A percentile compares a stretch with the other conserved stretches of the same genome.
Evolutionary conservation across 2,113 vertebrate species (phyloP).

Genomic region (Ptilorrhoa leucosticta): DNA sequence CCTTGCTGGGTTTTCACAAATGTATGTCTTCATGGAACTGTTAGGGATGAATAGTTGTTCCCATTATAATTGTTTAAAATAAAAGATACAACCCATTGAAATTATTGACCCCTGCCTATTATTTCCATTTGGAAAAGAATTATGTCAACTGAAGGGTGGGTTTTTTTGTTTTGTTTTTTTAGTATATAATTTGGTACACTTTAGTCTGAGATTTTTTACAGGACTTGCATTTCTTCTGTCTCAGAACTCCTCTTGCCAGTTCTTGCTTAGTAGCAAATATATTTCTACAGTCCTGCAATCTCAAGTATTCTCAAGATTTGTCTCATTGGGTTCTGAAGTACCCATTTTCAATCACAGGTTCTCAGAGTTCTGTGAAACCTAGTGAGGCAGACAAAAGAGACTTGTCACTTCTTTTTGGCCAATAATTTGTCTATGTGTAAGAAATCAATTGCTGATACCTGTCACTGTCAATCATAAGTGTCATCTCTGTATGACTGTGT

Average conservation of each 20-base stretch:
- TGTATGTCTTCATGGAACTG: background rate
- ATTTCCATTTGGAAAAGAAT: background rate
- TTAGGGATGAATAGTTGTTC: background rate
- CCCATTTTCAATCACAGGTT: background rate
- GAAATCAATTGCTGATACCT: background rate
- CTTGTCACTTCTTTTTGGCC: background rate
- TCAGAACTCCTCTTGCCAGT: background rate
- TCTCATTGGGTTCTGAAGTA: fast-evolving
- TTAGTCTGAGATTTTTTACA: background rate
- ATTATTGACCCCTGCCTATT: background rate
- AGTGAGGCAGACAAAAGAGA: background rate
- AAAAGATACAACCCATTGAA: background rate
- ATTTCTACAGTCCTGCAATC: background rate
- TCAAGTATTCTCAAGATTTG: background rate
- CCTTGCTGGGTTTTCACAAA: background rate
- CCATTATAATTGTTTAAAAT: background rate
- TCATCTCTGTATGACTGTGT: background rate
- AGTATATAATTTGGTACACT: background rate
- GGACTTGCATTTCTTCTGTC: background rate
- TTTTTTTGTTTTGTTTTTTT: background rate
- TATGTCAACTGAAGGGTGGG: background rate
- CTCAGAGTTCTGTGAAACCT: fast-evolving
- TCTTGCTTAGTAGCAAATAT: background rate
- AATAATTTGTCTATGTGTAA: background rate
- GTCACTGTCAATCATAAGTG: background rate